Base-by-base conservation (phyloP, 2,888 invertebrate species). In the Parnassius orleans region DNA sequence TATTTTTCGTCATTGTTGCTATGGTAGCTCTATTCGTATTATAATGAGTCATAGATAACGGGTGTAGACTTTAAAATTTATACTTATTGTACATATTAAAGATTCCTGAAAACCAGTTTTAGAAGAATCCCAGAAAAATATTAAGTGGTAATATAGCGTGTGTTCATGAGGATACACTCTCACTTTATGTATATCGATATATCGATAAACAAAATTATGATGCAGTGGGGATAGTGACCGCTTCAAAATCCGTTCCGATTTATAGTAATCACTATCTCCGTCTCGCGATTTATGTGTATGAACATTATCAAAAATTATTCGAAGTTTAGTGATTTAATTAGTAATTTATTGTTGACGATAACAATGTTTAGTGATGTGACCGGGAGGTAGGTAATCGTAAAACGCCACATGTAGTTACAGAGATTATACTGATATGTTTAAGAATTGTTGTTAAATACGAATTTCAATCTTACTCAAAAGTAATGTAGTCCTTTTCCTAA, bases 241-340 rank as follows among this genome's bases (percentile, higher is more conserved):
- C 53, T 44, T 33, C 11, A 56, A 52, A 65, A 66, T 67, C 33
- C 56, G 53, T 58, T 64, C 52, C 53, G 58, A 68, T 75, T 73
- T 74, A 78, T 74, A 66, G 67, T 67, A 76, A 76, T 76, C 81
- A 78, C 81, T 80, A 76, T 69, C 66, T 70, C 66, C 56, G 68
- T 65, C 65, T 68, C 69, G 81, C 79, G 68, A 81, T 82, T 82
- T 81, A 85, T 78, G 73, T 74, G 72, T 70, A 73, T 77, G 72
- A 79, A 77, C 77, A 81, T 82, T 77, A 80, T 76, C 76, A 63
- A 75, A 78, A 78, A 80, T 78, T 67, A 81, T 80, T 80, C 76
- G 75, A 72, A 70, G 70, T 82, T 80, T 76, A 81, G 67, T 69
- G 76, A 74, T 78, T 84, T 83, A 83, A 84, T 86, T 83, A 80